These are phyloP conservation scores for Nasonia oneida DNA, from an alignment of 2,888 invertebrate genomes.

Conservation along the genomic window DNA sequence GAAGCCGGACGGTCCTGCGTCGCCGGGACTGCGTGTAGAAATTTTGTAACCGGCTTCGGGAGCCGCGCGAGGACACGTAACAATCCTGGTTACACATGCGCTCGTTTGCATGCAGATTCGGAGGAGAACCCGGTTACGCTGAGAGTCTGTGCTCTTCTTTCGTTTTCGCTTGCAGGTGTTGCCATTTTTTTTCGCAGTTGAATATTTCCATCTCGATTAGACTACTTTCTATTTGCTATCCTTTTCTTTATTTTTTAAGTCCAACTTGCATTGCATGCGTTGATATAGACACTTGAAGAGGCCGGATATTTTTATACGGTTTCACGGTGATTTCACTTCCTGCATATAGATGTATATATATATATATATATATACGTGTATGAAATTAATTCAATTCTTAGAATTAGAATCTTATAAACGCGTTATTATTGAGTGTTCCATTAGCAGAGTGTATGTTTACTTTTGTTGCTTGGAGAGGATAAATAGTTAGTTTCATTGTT, in stretches of 20 bases:
- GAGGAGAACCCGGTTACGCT: neutral
- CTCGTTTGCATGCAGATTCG: conserved; percentile 11
- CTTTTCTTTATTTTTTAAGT: neutral
- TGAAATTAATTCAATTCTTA: conserved; percentile 17
- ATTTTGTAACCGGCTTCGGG: conserved; percentile 24
- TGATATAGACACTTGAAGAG: neutral
- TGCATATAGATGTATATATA: neutral
- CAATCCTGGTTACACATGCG: neutral
- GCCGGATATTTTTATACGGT: neutral
- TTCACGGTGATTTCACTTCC: conserved; percentile 30
- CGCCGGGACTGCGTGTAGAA: neutral
- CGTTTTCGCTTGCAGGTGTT: neutral
- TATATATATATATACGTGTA: neutral
- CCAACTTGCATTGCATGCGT: neutral
- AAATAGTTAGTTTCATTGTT: no score
- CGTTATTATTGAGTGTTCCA: neutral
- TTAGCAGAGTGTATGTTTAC: neutral
- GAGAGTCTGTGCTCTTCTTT: neutral
- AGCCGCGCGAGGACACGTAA: neutral
- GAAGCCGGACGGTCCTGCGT: neutral
- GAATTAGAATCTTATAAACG: neutral
- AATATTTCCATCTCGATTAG: neutral
- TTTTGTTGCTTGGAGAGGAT: no score
- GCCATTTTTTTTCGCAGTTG: neutral
- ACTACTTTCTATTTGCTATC: conserved; percentile 14